Base-by-base conservation (phyloP, 2,888 invertebrate genomes). In the Cyclophora albipunctata region DNA sequence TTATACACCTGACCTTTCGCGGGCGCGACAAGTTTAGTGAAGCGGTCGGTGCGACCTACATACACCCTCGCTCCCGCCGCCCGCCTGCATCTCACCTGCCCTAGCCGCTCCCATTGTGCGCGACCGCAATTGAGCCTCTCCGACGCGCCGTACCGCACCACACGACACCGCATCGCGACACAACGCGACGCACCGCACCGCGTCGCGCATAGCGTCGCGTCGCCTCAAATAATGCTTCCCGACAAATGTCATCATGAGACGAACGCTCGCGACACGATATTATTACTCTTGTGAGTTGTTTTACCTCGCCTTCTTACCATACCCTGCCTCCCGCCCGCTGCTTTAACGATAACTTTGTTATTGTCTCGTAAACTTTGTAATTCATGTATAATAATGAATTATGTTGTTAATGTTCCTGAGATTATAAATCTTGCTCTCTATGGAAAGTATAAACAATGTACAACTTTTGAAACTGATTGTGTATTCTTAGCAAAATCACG, bases 1-100 rank as follows among this genome's bases (percentile, higher is more conserved):
- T 81, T 81, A 84, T 83, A 84, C 84, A 85, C 85, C 84, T 88
- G 87, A 86, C 86, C 87, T 88, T 87, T 86, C 70, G 73, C 75
- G 77, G 68, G 78, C 75, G 80, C 80, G 82, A 84, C 85, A 76
- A 84, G 84, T 82, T 86, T 81, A 82, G 76, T 77, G 84, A 84
- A 81, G 82, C 84, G 81, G 76, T 78, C 73, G 75, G 65, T 68
- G 72, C 83, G 87, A 87, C 87, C 87, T 88, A 87, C 69, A 85
- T 86, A 73, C 75, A 63, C 37, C 37, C 37, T 37, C 37, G 69
- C 69, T 73, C 67, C 71, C 60, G 60, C 59, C 62, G 59, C 58
- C 61, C 64, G 59, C 61, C 63, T 61, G 62, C 62, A 55, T 60
- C 57, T 54, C 57, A 65, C 66, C 57, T 59, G 57, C 57, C 66